Evolutionary conservation across 1,140 invertebrate species (phyloP), one percentile per base, ranked within the genome.

Genomic region (Aphis craccivora): DNA sequence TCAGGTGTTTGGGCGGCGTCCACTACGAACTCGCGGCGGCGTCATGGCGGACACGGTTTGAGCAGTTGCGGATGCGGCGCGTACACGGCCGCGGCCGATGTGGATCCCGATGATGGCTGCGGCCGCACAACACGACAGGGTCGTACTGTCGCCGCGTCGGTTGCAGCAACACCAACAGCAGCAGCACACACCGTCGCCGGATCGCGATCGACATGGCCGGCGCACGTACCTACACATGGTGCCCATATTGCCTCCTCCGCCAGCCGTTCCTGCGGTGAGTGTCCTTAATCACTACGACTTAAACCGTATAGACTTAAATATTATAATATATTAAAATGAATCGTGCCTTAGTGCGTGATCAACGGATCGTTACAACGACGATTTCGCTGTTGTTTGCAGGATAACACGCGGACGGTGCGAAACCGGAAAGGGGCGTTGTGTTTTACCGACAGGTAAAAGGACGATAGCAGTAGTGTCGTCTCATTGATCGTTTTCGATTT

Each of bases 101-200:
- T 94, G 94, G 94, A 93, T 94, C 90, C 93, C 93, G 53, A 94
- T 94, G 93, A 94, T 94, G 94, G 94, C 94, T 81, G 94, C 94
- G 93, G 93, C 93, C 90, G 84, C 60, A 86, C 81, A 94, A 93
- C 67, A 94, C 67, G 83, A 91, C 94, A 55, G 91, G 89, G 90
- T 94, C 86, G 94, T 83, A 60, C 94, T 48, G 93, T 94, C 93
- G 86, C 89, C 87, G 90, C 76, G 90, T 25, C 94, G 87, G 90
- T 91, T 94, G n/a, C 93, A 93, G 87, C 91, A 84, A 25, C 94
- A 93, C 30, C 89, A 67, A 67, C 87, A 91, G 51, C 81, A 91
- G 93, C 93, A 37, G 90, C 90, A 53, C 87, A 88, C 86, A 22
- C 67, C 89, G 60, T 93, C 60, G 25, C 55, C 51, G 37, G 94